These are phyloP conservation scores for Crotalus helleri DNA, from an alignment of 2,113 vertebrate genomes.

Conservation along the genomic window DNA sequence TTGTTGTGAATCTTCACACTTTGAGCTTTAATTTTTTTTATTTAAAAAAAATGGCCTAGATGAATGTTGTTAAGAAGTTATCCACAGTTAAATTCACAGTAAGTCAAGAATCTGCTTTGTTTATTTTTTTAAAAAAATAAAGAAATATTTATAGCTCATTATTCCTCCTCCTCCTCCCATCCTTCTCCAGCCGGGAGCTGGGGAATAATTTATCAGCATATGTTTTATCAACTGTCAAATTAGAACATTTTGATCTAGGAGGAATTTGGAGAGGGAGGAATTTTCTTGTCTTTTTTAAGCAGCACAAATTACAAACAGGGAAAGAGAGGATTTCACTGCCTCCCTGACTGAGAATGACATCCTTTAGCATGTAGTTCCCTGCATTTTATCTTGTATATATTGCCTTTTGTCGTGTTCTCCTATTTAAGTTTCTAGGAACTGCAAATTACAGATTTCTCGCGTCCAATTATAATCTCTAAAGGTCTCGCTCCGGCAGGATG, in stretches of 20 bases:
- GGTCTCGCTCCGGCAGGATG: conserved; percentile 50
- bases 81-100: not conserved
- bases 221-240: not conserved
- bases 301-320: conserved; percentile 16
- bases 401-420: conserved; percentile 32
- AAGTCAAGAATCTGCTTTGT: not conserved
- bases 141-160: not conserved
- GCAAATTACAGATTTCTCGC: conserved; percentile 52
- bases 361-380: not conserved
- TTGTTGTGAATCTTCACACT: conserved; percentile 8
- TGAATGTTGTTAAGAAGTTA: not conserved
- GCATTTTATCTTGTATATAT: conserved; percentile 33
- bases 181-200: not conserved
- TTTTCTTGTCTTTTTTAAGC: not conserved
- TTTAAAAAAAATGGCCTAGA: not conserved
- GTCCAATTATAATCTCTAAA: conserved; percentile 54
- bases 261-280: conserved; percentile 9
- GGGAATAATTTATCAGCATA: conserved; percentile 17
- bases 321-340: conserved; percentile 14
- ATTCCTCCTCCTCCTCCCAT: not conserved
- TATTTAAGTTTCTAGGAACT: conserved; percentile 45
- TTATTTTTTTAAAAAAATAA: not conserved
- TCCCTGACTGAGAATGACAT: conserved; percentile 9
- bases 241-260: conserved; percentile 33
- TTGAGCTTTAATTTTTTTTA: not conserved